These are phyloP conservation scores for Pitangus sulphuratus DNA, from an alignment of 2,797 vertebrate genomes.

Conservation along the genomic window DNA sequence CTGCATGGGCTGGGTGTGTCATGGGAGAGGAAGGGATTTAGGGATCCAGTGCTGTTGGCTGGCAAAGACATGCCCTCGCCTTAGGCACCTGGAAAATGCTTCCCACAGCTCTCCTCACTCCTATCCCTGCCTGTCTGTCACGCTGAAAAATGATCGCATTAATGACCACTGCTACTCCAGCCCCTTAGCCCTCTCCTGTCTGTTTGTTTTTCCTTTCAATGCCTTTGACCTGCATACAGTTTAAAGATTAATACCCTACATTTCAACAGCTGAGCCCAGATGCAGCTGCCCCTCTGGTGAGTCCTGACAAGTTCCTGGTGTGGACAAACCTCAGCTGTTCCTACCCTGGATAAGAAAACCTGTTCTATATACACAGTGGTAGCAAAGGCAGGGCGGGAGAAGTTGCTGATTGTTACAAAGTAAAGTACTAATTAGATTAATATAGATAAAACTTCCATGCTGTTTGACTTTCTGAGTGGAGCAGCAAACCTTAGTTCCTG, in stretches of 20 bases:
- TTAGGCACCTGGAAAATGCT: not conserved
- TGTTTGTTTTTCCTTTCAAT: constrained; percentile 27
- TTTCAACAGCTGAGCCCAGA: not conserved
- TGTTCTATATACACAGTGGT: not conserved
- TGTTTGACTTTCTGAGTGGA: not conserved
- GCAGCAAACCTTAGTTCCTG: not conserved
- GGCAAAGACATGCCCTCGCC: not conserved
- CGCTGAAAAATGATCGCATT: not conserved
- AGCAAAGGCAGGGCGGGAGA: not conserved
- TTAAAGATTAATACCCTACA: not conserved
- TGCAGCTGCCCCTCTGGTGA: not conserved
- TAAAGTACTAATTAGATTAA: not conserved
- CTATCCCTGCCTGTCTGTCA: not conserved
- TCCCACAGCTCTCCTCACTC: not conserved
- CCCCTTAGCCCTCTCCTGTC: not conserved
- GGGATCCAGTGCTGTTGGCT: not conserved
- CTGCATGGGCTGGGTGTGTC: not conserved
- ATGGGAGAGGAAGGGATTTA: not conserved
- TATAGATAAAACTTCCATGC: not conserved
- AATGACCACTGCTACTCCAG: not conserved
- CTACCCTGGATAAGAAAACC: not conserved
- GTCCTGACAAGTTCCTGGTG: not conserved
- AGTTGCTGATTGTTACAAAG: not conserved
- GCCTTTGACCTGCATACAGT: not conserved
- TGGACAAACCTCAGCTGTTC: constrained; percentile 13